Percentiles rank a stretch among this genome's conserved stretches.
Evolutionary conservation across 2,888 invertebrate genomes (phyloP).

Genomic region (Chromoteleia sp.): DNA sequence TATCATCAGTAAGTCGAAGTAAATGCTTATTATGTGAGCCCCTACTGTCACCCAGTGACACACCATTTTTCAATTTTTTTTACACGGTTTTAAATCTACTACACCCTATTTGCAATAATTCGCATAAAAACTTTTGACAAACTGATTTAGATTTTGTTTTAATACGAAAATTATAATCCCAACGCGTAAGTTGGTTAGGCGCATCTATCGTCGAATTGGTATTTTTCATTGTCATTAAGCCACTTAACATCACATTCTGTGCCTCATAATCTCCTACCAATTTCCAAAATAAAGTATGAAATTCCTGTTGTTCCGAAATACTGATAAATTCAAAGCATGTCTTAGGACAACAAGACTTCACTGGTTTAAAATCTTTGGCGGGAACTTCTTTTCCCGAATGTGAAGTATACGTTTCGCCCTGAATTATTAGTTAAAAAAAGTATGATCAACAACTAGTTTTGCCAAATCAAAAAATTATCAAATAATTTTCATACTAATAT

Average conservation of each 20-base stretch:
- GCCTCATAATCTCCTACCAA: constrained; percentile 28
- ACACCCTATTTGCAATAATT: background rate
- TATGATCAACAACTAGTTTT: background rate
- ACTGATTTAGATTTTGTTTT: background rate
- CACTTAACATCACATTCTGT: constrained; percentile 41
- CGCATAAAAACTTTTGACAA: background rate
- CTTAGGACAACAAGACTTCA: constrained; percentile 31
- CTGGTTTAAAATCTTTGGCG: constrained; percentile 32
- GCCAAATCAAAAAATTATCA: background rate
- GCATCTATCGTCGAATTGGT: background rate
- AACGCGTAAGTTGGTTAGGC: background rate
- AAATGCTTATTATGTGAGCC: constrained; percentile 40
- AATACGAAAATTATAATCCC: background rate
- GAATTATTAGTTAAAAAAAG: background rate
- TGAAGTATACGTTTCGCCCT: constrained; percentile 37
- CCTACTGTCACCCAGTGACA: background rate
- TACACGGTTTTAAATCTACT: background rate
- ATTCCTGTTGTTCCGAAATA: constrained; percentile 23
- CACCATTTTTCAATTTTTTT: background rate
- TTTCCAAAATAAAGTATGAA: constrained; percentile 39
- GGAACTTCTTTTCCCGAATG: constrained; percentile 13
- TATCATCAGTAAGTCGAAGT: constrained; percentile 53
- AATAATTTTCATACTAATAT: background rate
- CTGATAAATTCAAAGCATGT: constrained; percentile 26
- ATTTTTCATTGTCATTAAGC: constrained; percentile 30